Evolutionary conservation across 2,113 vertebrate genomes (phyloP), one percentile per base, ranked within the genome.

Genomic region (Mesoclemmys tuberculata): DNA sequence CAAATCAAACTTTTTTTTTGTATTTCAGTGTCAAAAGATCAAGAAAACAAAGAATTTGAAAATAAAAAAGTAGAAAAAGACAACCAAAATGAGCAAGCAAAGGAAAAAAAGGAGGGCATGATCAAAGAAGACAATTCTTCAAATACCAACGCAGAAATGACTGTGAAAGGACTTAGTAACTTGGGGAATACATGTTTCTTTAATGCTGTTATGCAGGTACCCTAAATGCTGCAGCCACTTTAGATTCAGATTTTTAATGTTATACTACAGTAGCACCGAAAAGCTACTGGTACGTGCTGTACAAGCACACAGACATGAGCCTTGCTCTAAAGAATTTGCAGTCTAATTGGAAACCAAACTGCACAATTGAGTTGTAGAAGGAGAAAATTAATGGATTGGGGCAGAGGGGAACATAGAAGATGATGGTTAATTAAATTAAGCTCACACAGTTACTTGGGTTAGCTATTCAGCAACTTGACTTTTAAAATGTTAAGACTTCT

Each of bases 181-280:
- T 97, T 99, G 97, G 99, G 99, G 78, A 99, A 99, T 95, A 99
- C 99, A 0, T 99, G 99, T 92, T 99, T 99, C 98, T 99, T 99
- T 93, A 99, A 99, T 85, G 99, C 99, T 6, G 99, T 99, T 88
- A 98, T 99, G 98, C 99, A 99, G 99, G 99, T 99, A 96, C 3
- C 3, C 11, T 75, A 78, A 12, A 93, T 93, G n/a, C 35, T 95
- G 12, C 41, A 52, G 21, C 13, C 26, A 16, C 74, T 77, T 88
- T 13, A 10, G 74, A 81, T 21, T 31, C 12, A 81, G 41, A 71
- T n/a, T 14, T 82, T 38, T 49, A 49, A 14, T 46, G 16, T 51
- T 84, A 19, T 87, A n/a, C 8, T 51, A 52, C n/a, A 54, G 6
- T n/a, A 54, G 31, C 29, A 29, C 22, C 5, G 8, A 41, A 38